Conservation (phyloP, 2,113 vertebrate genomes). For the Xenopus borealis region DNA sequence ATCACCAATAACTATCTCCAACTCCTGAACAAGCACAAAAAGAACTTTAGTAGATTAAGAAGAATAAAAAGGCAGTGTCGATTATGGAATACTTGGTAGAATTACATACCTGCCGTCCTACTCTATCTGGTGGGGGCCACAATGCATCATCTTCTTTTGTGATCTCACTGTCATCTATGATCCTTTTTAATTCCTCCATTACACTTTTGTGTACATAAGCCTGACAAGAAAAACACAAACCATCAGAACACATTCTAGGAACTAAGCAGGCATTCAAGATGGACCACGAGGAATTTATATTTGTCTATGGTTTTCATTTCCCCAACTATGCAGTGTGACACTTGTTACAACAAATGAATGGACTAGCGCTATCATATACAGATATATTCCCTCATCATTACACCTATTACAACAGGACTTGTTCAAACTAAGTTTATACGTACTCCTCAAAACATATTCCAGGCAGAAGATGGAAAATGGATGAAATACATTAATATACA, state of each 20-base stretch:
- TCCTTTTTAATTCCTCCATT: constrained; percentile 97
- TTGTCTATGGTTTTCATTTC: no score
- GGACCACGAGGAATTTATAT: no score
- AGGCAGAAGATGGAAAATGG: no score
- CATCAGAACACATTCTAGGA: neutral
- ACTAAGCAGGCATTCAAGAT: no score
- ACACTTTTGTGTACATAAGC: constrained; percentile 97
- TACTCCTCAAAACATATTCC: no score
- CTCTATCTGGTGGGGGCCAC: constrained; percentile 94
- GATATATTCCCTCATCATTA: no score
- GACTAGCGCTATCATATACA: no score
- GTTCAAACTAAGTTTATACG: no score
- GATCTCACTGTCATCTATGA: constrained; percentile 98
- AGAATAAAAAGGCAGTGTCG: neutral
- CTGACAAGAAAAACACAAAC: constrained; percentile 58
- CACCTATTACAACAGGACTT: no score
- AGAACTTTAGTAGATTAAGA: neutral
- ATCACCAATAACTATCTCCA: constrained; percentile 98
- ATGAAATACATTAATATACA: no score
- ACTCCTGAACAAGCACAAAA: constrained; percentile 69
- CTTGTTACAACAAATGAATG: no score
- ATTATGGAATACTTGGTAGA: neutral
- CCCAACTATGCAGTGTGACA: no score
- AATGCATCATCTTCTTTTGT: constrained; percentile 96
- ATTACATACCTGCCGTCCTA: constrained; percentile 86